Conservation (phyloP, 2,113 vertebrate species). For the Fulica atra region DNA sequence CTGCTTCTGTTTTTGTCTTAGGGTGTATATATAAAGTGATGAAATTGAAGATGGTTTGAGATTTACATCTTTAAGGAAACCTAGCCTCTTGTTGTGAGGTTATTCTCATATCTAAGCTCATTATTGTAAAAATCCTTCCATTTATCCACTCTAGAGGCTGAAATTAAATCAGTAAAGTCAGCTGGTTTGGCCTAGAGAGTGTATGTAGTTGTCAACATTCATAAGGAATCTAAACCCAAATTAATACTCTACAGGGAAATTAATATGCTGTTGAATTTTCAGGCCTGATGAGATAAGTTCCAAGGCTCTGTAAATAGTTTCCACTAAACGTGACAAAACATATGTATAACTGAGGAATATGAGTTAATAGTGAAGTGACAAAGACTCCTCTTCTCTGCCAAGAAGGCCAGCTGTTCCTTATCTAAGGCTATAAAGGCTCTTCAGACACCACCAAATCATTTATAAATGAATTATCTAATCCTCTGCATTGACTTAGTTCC, state of each 20-base stretch:
- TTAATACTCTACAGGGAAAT: conserved; percentile 36
- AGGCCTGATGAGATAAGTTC: conserved; percentile 3
- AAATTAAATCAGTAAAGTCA: conserved; percentile 59
- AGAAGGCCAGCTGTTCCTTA: neutral
- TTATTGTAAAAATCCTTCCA: neutral
- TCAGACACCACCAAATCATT: neutral
- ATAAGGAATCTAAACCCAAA: conserved; percentile 15
- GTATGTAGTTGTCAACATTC: conserved; percentile 23
- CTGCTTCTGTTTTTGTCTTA: neutral
- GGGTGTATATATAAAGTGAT: neutral
- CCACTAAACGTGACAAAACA: neutral
- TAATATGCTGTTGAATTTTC: conserved; percentile 17
- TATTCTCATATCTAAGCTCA: conserved; percentile 7
- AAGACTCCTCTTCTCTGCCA: neutral
- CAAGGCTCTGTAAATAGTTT: neutral
- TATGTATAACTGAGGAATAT: neutral
- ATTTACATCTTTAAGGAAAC: conserved; percentile 16
- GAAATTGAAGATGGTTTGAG: neutral
- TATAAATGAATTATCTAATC: conserved; percentile 22
- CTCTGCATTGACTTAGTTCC: neutral
- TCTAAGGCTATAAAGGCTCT: neutral
- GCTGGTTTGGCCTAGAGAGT: conserved; percentile 18
- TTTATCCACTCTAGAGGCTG: conserved; percentile 14
- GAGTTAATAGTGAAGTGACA: neutral
- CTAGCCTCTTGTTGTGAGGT: neutral